A percentile compares a stretch with the other conserved stretches of the same genome.
Evolutionary conservation across 2,113 vertebrate species (phyloP).

Genomic region (Recurvirostra avosetta): DNA sequence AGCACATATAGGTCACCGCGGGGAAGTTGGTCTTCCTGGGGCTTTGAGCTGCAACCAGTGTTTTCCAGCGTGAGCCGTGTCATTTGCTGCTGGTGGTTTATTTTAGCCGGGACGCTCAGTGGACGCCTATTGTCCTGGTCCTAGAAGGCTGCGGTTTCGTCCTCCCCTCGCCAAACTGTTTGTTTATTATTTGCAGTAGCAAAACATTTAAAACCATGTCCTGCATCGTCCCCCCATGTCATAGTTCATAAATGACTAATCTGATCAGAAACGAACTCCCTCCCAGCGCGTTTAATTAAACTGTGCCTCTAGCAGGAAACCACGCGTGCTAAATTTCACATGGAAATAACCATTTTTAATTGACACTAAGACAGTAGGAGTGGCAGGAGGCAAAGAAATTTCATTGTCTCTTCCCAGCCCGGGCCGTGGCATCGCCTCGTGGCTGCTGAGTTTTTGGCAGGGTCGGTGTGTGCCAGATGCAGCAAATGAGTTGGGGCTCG

Average conservation of each 20-base stretch:
- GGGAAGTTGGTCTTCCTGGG: conserved; percentile 47
- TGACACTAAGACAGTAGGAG: not conserved
- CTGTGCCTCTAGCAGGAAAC: not conserved
- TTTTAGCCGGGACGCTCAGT: not conserved
- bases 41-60: conserved; percentile 1
- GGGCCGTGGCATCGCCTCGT: not conserved
- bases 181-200: not conserved
- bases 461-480: accelerated
- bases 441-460: not conserved
- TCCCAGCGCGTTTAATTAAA: not conserved
- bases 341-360: not conserved
- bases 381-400: not conserved
- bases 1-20: conserved; percentile 25
- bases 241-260: not conserved
- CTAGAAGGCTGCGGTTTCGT: not conserved
- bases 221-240: not conserved
- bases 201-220: not conserved
- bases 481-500: not conserved
- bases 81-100: not conserved
- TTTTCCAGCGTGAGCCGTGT: not conserved
- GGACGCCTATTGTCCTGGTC: not conserved
- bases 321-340: not conserved
- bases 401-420: not conserved
- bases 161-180: not conserved
- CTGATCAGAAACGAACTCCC: not conserved